Base-by-base conservation (phyloP, 2,113 vertebrate species). In the Bufo gargarizans region DNA sequence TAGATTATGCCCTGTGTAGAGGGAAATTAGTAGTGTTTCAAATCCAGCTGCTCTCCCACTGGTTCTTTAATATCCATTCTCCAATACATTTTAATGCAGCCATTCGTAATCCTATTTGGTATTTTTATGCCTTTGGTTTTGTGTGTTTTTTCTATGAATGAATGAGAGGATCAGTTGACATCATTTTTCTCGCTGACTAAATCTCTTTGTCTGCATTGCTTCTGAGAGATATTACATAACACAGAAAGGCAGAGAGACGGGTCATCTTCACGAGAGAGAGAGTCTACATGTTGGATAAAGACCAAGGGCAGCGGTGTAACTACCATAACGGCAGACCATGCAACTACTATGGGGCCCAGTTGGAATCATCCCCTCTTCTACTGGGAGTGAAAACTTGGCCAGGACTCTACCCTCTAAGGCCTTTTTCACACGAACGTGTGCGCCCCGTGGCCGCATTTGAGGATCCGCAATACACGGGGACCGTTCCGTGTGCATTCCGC, bases 101-200 rank as follows among this genome's bases (percentile, higher is more conserved):
- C 81, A 71, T 76, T 22, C 0, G 0, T 89, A 50, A 50, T 87
- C 90, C 47, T 19, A 74, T 14, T 89, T 84, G 76, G 6, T 82
- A 11, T 88, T 88, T 89, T 19, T 55, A 77, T 86, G 56, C 59
- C 20, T 86, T 58, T 65, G 45, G 45, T 63, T 78, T 11, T 85
- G 50, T 85, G 71, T 77, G 61, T 76, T 86, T 85, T 85, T 77
- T 85, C 43, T 86, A 45, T 77, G 84, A 86, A 86, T 72, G 72
- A 63, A 8, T 14, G 72, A 49, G 76, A 67, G 84, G 43, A 76
- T 86, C 71, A 63, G 71, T 49, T 86, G 45, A 77, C 72, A 86
- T 77, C 55, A 77, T 86, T 43, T 77, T 77, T 86, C 82, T 85
- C 71, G 55, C 55, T 85, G 69, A 59, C 83, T 85, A 56, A 72